Base-by-base conservation (phyloP, 2,888 invertebrate species). In the Hedya salicella region DNA sequence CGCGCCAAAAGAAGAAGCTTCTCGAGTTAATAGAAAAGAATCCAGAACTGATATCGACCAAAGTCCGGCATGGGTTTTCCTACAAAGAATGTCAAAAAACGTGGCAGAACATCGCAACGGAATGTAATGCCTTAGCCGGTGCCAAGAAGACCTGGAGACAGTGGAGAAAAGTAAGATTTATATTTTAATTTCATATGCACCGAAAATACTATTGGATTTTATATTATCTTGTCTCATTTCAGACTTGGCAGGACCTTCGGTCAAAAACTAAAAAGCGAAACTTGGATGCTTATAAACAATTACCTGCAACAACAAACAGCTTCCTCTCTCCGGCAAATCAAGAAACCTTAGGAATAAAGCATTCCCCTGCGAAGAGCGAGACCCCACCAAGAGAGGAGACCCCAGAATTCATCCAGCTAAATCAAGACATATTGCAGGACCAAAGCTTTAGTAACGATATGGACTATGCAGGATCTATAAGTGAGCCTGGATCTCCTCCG, bases 171-270 rank as follows among this genome's bases (percentile, higher is more conserved):
- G 91, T 91, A 79, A 19, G 72, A 14, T 39, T 14, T 30, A 11
- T 30, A 11, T 39, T 56, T 32, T 69, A 62, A 44, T 17, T 11
- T 56, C 5, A 2, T 17, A 5, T 6, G 17, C 4, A 49, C 9
- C 16, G 5, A 17, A n/a, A 1, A n/a, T 32, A 17, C 17, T 52
- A 36, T 2, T 21, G 36, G 49, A 19, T n/a, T 49, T 62, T 16
- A 30, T 52, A 19, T 62, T 59, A 48, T 62, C 42, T 30, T 56
- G 16, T 49, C 6, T 56, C 14, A 62, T 83, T 86, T 66, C 82
- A 91, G 91, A 89, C 90, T 56, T 91, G 91, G 90, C 91, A 91
- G 75, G 91, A 91, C 73, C 76, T 91, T 32, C 80, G 82, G 39
- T 85, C 84, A 1, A 88, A 90, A 71, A 79, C 81, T 1, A 91